Evolutionary conservation across 2,113 vertebrate genomes (phyloP), one percentile per base, ranked within the genome.

Genomic region (Trinectes maculatus): DNA sequence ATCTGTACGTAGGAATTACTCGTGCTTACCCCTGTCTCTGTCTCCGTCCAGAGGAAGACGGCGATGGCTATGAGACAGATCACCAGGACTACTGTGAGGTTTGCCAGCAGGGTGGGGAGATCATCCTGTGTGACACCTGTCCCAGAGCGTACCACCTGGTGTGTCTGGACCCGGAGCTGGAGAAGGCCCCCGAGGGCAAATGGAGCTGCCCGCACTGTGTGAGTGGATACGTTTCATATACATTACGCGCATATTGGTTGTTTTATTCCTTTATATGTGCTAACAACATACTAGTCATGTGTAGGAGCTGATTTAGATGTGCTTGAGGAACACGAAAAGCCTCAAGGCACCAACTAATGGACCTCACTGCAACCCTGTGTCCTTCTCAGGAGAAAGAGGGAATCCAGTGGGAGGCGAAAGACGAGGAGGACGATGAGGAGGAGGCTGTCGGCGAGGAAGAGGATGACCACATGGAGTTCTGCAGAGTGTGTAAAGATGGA

Each of bases 141-240:
- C 98, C 98, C 1, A 84, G 96, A 0, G 96, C 97, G 49, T 99
- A 99, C 89, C 98, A 99, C 92, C 93, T 99, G 5, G 98, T 99
- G 26, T 99, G 98, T 82, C 93, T 99, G 34, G 97, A 99, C 67
- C 98, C 98, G 0, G 97, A 98, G 89, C 87, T 99, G 92, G 96
- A 99, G 91, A 98, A 96, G 79, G 96, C 98, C 22, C 98, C 97
- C 0, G 96, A 98, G 92, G 97, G 98, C 72, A 98, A 95, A 82
- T 99, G 98, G 98, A 99, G 98, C 92, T 99, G 98, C 82, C 96
- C 97, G 0, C 96, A 99, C 91, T 99, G 98, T 6, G 98, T 99
- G 92, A 96, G 96, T 87, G 22, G 6, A 44, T 29, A 8, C 25
- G 9, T 15, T 24, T 22, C 5, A 43, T 6, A 9, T n/a, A 40